These are phyloP conservation scores for Actinia equina DNA, from an alignment of 64 coral and sea anemone species.

Conservation along the genomic window DNA sequence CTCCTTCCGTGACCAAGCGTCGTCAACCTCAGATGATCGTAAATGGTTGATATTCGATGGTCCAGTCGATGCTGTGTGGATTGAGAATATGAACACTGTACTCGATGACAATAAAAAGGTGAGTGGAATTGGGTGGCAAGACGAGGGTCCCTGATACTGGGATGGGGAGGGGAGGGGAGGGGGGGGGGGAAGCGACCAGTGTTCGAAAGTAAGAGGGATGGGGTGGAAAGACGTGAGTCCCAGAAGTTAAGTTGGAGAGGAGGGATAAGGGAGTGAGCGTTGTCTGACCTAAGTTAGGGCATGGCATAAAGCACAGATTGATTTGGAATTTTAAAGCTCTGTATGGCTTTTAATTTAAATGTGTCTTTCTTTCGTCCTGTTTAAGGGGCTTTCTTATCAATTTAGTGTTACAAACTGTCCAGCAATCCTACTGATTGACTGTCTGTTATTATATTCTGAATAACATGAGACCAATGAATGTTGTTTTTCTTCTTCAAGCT, in stretches of 20 bases:
- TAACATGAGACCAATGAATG: background rate
- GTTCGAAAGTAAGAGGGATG: background rate
- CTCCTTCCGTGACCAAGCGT: conserved; percentile 88
- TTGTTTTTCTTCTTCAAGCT: conserved; percentile 38
- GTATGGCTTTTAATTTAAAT: too few relatives aligned
- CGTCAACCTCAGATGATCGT: conserved; percentile 69
- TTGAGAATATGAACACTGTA: conserved; percentile 99
- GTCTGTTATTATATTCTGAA: background rate
- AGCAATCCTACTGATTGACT: background rate
- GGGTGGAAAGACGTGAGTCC: too few relatives aligned
- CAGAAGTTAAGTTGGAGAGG: too few relatives aligned
- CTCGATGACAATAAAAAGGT: conserved; percentile 99
- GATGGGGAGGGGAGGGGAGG: too few relatives aligned
- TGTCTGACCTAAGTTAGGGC: too few relatives aligned
- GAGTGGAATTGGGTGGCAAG: background rate
- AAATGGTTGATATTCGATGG: conserved; percentile 99
- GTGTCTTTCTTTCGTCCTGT: too few relatives aligned
- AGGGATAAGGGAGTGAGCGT: too few relatives aligned
- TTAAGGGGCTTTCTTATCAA: background rate
- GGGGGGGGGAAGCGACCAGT: too few relatives aligned
- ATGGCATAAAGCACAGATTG: too few relatives aligned
- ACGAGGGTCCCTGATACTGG: background rate
- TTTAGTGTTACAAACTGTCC: background rate
- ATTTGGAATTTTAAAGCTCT: too few relatives aligned
- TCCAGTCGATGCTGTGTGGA: conserved; percentile 95